phyloP scores from a whole-genome alignment of 1,140 invertebrate species.

The Bombus consobrinus region DNA sequence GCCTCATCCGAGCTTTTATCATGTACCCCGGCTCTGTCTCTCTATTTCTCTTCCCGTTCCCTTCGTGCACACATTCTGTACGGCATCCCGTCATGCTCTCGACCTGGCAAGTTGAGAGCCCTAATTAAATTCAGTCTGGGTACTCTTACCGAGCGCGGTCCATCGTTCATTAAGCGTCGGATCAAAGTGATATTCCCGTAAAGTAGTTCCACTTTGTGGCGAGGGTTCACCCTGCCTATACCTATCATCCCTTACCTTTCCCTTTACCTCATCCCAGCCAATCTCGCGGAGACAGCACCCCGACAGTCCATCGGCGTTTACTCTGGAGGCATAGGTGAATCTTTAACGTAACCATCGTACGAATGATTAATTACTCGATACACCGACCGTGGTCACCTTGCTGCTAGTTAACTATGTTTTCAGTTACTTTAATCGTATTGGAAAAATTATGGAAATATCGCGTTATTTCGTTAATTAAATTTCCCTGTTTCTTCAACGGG shows the following conservation, averaged over 20 bases:
- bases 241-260: constrained; percentile 48
- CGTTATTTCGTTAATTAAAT: not conserved
- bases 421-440: not conserved
- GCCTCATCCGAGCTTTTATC: constrained; percentile 75
- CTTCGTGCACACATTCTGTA: constrained; percentile 55
- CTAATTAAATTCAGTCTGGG: constrained; percentile 82
- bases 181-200: constrained; percentile 80
- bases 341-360: constrained; percentile 58
- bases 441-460: not conserved
- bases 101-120: constrained; percentile 76
- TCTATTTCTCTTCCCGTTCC: constrained; percentile 63
- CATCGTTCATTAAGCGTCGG: constrained; percentile 79
- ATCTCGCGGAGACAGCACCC: constrained; percentile 20
- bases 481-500: not conserved
- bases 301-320: constrained; percentile 55
- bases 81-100: constrained; percentile 67
- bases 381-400: not conserved
- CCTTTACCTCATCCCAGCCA: constrained; percentile 41
- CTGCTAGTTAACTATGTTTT: too few relatives aligned
- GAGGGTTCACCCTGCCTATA: constrained; percentile 60
- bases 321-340: constrained; percentile 56
- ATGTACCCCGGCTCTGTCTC: constrained; percentile 53
- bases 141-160: constrained; percentile 77
- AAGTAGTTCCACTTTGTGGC: constrained; percentile 69
- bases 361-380: constrained; percentile 62